Evolutionary conservation across 2,113 vertebrate species (phyloP).

Genomic region (Daphoenositta chrysoptera): DNA sequence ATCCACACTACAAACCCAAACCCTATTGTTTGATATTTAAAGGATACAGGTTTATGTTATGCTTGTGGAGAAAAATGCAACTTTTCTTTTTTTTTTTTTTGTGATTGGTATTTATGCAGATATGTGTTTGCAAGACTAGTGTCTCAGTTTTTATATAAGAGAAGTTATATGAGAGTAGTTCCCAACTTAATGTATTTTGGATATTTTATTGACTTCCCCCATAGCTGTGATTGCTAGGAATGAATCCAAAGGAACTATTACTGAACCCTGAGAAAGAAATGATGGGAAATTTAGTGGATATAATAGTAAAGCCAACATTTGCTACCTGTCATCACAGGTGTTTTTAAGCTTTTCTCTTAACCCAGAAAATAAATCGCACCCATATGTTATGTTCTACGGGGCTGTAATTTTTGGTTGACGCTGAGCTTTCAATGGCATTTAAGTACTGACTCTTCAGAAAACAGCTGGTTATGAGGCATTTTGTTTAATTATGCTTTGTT

Average conservation of each 20-base stretch:
- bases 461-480: neutral
- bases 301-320: neutral
- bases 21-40: neutral
- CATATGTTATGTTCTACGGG: neutral
- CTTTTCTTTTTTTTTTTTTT: neutral
- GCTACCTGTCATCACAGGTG: neutral
- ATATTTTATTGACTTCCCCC: neutral
- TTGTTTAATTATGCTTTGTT: slow-evolving; percentile 18
- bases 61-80: neutral
- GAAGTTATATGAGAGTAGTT: neutral
- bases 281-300: neutral
- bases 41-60: neutral
- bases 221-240: neutral
- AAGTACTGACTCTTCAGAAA: neutral
- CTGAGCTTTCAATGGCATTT: neutral
- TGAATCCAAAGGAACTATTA: neutral
- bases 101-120: neutral
- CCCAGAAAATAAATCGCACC: neutral
- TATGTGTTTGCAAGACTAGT: neutral
- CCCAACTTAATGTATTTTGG: neutral
- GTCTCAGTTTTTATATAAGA: neutral
- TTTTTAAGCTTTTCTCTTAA: slow-evolving; percentile 7
- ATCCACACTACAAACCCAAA: neutral
- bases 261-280: neutral
- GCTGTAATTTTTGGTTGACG: neutral